A percentile compares a stretch with the other conserved stretches of the same genome.
Conservation (phyloP, 92 coral and sea anemone species). For the Porites divaricata region DNA sequence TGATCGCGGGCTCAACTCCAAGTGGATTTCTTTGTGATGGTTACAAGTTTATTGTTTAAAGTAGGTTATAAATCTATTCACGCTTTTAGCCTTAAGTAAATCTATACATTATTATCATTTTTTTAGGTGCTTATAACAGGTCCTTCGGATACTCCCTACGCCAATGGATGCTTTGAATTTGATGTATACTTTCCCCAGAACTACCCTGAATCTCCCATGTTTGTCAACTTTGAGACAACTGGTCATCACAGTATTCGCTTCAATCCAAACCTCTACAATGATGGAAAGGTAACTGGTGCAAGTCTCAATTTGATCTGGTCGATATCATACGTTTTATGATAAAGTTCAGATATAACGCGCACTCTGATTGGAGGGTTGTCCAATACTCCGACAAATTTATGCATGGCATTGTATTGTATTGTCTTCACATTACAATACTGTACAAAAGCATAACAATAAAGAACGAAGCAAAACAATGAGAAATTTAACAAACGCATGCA, state of each 20-base stretch:
- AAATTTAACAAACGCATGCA: too few relatives aligned
- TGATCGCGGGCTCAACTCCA: too few relatives aligned
- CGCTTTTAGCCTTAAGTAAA: background rate
- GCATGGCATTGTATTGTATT: too few relatives aligned
- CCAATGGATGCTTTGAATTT: slow-evolving; percentile 99
- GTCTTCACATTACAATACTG: too few relatives aligned
- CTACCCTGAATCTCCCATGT: slow-evolving; percentile 97
- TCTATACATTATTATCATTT: background rate
- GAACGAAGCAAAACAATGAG: too few relatives aligned
- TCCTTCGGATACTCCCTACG: slow-evolving; percentile 99
- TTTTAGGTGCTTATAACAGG: slow-evolving; percentile 94
- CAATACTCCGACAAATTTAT: too few relatives aligned
- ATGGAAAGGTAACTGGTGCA: slow-evolving; percentile 86
- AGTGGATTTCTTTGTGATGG: too few relatives aligned
- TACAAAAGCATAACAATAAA: too few relatives aligned
- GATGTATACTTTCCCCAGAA: slow-evolving; percentile 98
- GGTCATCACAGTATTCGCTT: slow-evolving; percentile 97
- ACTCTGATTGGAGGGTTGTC: too few relatives aligned
- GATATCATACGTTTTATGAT: background rate
- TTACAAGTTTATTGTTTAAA: too few relatives aligned
- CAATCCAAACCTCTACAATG: slow-evolving; percentile 98
- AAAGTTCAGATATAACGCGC: too few relatives aligned
- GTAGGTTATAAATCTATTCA: too few relatives aligned
- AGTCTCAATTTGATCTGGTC: background rate
- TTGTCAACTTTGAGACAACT: slow-evolving; percentile 97